Percentiles rank a stretch among this genome's conserved stretches.
phyloP scores from a whole-genome alignment of 64 coral and sea anemone genomes.

The Porites australiensis region DNA sequence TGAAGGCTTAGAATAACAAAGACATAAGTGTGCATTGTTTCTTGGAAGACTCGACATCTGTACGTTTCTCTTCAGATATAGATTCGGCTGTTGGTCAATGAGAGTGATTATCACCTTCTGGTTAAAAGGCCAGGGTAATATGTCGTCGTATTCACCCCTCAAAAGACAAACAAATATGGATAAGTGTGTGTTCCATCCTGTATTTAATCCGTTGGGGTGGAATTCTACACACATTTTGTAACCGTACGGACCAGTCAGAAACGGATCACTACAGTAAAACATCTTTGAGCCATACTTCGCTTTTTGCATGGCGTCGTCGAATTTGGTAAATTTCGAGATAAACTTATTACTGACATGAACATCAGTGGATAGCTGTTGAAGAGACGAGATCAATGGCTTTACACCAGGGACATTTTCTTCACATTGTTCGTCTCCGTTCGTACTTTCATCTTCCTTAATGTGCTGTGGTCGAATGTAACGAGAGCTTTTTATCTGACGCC shows the following conservation, averaged over 20 bases:
- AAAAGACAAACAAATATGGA: slow-evolving; percentile 13
- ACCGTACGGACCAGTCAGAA: neutral
- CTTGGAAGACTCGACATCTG: neutral
- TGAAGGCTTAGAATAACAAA: neutral
- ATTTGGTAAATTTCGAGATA: slow-evolving; percentile 19
- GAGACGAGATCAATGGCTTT: neutral
- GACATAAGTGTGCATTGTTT: neutral
- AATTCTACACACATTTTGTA: neutral
- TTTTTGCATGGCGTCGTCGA: neutral
- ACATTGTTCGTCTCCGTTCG: neutral
- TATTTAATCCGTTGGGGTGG: neutral
- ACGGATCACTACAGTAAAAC: neutral
- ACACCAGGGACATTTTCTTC: neutral
- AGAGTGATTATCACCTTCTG: slow-evolving; percentile 18
- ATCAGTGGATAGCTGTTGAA: neutral
- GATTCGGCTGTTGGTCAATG: slow-evolving; percentile 17
- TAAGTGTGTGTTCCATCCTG: neutral
- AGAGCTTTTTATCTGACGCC: neutral
- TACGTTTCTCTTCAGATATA: neutral
- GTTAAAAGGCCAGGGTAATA: slow-evolving; percentile 40
- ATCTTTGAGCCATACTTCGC: neutral
- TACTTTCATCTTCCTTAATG: neutral
- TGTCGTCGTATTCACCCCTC: slow-evolving; percentile 42
- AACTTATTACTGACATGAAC: neutral
- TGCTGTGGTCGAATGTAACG: neutral